Conservation (phyloP, 2,113 vertebrate species). For the pig (Sus scrofa) region T2T-Sscrofa CM000815.6:104974001-104974500, state of each 20-base stretch:
- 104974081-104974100: background rate
- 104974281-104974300: background rate
- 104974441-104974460: background rate
- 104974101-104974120: background rate
- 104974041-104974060: background rate
- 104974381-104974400: conserved; percentile 11
- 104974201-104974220: background rate
- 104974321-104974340: background rate
- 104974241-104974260: background rate
- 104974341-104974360: background rate
- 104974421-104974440: conserved; percentile 37
- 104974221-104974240: background rate
- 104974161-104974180: background rate
- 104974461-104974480: background rate
- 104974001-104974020: background rate
- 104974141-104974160: background rate
- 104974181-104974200: background rate
- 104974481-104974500: background rate
- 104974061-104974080: background rate
- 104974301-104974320: background rate
- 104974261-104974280: background rate
- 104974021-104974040: conserved; percentile 16
- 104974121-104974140: background rate
- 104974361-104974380: background rate
- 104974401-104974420: background rate